Evolutionary conservation across 2,888 invertebrate genomes (phyloP).

Genomic region (Caenorhabditis uteleia): DNA sequence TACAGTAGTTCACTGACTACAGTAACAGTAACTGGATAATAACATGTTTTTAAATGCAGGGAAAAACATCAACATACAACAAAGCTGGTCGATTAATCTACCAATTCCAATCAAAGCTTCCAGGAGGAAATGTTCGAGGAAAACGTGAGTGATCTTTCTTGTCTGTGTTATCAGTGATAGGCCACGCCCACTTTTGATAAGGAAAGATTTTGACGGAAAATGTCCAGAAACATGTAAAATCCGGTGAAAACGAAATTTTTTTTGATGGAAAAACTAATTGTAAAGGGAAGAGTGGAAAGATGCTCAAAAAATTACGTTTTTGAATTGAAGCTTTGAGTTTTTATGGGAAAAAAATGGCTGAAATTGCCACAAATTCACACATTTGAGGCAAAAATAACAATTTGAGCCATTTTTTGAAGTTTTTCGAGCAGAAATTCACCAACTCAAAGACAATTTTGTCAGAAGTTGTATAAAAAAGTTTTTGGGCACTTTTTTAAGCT

Average conservation of each 20-base stretch:
- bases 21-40: background rate
- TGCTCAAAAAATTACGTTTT: background rate
- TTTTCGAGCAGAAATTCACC: no score
- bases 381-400: no score
- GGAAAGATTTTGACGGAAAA: background rate
- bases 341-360: no score
- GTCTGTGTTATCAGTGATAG: background rate
- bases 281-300: no score
- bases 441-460: no score
- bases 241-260: no score
- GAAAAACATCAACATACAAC: constrained; percentile 73
- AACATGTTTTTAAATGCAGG: constrained; percentile 76
- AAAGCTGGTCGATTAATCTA: constrained; percentile 61
- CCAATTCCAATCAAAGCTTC: constrained; percentile 78
- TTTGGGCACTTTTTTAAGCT: no score
- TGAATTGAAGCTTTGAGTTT: constrained; percentile 8
- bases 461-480: no score
- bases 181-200: background rate
- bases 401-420: no score
- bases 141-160: constrained; percentile 19
- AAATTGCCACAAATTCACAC: no score
- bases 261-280: no score
- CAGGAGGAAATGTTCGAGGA: constrained; percentile 68
- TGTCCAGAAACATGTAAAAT: no score
- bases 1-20: background rate